Base-by-base conservation (phyloP, 2,888 invertebrate species). In the Liposcelis brunnea region DNA sequence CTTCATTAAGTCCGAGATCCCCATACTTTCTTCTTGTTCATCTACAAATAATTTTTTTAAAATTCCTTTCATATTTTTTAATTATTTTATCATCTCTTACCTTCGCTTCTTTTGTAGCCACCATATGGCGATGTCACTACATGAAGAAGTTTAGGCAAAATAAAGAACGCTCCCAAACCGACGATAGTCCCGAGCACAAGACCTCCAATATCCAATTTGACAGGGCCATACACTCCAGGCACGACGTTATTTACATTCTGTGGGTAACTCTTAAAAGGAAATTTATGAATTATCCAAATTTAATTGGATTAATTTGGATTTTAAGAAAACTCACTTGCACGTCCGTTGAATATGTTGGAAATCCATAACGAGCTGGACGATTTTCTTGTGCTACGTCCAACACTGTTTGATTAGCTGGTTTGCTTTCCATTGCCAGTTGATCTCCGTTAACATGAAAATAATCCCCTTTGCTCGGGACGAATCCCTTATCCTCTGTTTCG, bases 131-230 rank as follows among this genome's bases (percentile, higher is more conserved):
- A 75, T 0, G 78, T 75, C 47, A 86, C 70, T 0, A 80, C 71
- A 49, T 79, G 73, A 2, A 85, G 71, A 34, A 86, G 61, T 61
- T 86, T 86, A 0, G 86, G 86, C 42, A 85, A 69, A 2, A 86
- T 73, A 14, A 86, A 66, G 47, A 86, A 75, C 1, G 83, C 82
- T 11, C 85, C 85, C 43, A 86, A 74, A 1, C 86, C 86, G 38
- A 86, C 69, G 2, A 85, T 69, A 2, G 84, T 82, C 1, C 86
- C 86, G 18, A 86, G 64, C 6, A 85, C 72, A 7, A 86, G 75
- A 1, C 85, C 86, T 5, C 85, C 86, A 1, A 86, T 66, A 55
- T 86, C 86, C 44, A 86, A 74, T 64, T 83, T 85, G 48, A 81
- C 67, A 0, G 84, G 82, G 2, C 75, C 75, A 53, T 82, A 80